phyloP scores from a whole-genome alignment of 2,888 invertebrate genomes.

The Netelia fuscicornis region DNA sequence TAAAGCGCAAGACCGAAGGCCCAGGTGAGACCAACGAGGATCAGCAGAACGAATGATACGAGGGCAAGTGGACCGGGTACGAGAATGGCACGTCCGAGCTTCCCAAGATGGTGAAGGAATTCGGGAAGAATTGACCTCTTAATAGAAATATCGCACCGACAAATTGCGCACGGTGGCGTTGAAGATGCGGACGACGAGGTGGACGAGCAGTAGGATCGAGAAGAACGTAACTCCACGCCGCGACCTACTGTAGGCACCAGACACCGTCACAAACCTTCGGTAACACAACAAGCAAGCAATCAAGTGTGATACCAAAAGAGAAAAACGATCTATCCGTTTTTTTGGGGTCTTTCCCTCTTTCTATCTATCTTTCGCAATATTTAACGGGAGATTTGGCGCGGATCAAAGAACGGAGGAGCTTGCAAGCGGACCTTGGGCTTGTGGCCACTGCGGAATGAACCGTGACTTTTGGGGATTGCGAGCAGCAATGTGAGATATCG shows the following conservation, averaged over 20 bases:
- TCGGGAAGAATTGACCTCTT: constrained; percentile 8
- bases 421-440: constrained; percentile 40
- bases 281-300: constrained; percentile 69
- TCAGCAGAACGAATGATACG: constrained; percentile 76
- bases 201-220: constrained; percentile 31
- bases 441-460: constrained; percentile 31
- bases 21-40: constrained; percentile 73
- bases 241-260: constrained; percentile 76
- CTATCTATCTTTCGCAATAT: constrained; percentile 31
- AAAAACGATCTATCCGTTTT: not conserved
- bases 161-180: constrained; percentile 8
- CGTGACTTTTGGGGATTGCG: constrained; percentile 26
- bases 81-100: constrained; percentile 73
- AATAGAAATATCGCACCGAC: constrained; percentile 16
- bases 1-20: constrained; percentile 71
- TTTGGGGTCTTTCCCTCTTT: not conserved
- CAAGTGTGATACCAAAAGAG: constrained; percentile 41
- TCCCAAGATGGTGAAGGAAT: constrained; percentile 38
- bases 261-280: constrained; percentile 78
- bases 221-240: constrained; percentile 42
- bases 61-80: constrained; percentile 74
- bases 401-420: constrained; percentile 60
- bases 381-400: constrained; percentile 45
- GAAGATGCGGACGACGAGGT: constrained; percentile 8
- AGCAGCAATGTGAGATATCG: not conserved